Base-by-base conservation (phyloP, 1,140 invertebrate species). In the Cotesia glomerata region DNA sequence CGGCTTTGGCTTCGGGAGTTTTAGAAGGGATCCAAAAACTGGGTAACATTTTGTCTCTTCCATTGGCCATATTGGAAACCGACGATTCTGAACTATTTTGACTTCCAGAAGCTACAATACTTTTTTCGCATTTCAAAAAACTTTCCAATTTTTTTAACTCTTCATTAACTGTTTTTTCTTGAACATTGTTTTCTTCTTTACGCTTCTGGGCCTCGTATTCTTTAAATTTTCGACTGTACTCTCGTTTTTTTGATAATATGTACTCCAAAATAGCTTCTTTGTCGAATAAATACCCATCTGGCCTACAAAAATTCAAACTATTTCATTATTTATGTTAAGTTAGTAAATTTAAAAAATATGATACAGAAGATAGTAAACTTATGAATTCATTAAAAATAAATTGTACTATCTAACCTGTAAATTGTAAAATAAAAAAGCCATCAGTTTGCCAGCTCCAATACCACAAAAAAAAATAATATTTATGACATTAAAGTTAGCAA, bases 21-120 rank as follows among this genome's bases (percentile, higher is more conserved):
- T 97, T 91, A 2, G 94, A 94, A 8, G 98, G 98, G 71, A 99
- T 91, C 98, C 98, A 99, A 86, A 99, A 99, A 88, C 96, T 98
- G 0, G 97, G 97, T 49, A 99, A 87, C 73, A 92, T 83, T 80
- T 94, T 96, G 26, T 91, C 90, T 59, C 88, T 87, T 1, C 90
- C 90, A 68, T 86, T 82, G 13, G 77, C 82, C 93, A 95, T 95
- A 78, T 95, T 95, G 2, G 93, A 95, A 58, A 95, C 91, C 0
- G 93, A 92, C 13, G 85, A 76, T 16, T 32, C 49, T 74, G 14
- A 5, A 70, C 56, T 76, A 69, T 62, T 80, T 78, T 63, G 79
- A 74, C 4, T 62, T 56, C 11, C 76, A 16, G 49, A 52, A 4
- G 79, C 79, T 2, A 91, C 89, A 80, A 94, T 93, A 79, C 90